Evolutionary conservation across 2,797 vertebrate genomes (phyloP), one percentile per base, ranked within the genome.

Genomic region (Alectoris magna): DNA sequence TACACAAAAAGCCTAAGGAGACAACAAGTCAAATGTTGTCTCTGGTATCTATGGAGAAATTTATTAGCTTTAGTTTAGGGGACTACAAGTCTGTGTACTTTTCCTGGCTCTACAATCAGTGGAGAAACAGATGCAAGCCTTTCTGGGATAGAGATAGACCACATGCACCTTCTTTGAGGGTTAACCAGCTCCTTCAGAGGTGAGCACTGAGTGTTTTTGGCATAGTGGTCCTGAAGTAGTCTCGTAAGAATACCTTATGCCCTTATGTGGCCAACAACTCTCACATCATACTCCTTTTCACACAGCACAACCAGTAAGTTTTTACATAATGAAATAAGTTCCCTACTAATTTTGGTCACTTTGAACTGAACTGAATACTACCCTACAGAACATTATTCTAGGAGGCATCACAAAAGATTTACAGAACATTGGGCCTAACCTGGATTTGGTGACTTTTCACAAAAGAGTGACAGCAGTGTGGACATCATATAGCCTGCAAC

Each of bases 211-310:
- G 13, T 83, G 38, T 10, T 77, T 87, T 31, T 1, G 2, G 5
- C 39, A 56, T 17, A 7, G 2, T 17, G 3, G 34, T 70, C 51
- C n/a, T 77, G 4, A 34, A 7, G 6, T 16, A 44, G 69, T 53
- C 8, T 34, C 22, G 24, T 63, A 70, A 10, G 14, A 76, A 34
- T 31, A 66, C 3, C 7, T 36, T 63, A 11, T 0, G 2, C 9
- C 11, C 21, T 22, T 55, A 13, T 2, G 7, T 23, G 17, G 2
- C 11, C 53, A 17, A 34, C 19, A 7, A 1, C 0, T 36, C 10
- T 39, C 67, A 31, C 23, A n/a, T 3, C 12, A 7, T 15, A 9
- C 2, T 58, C 16, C 7, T 78, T 44, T 29, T 23, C 38, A 72
- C 22, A 58, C 3, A 81, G 10, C 11, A 31, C 2, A 34, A n/a